Conservation (phyloP, 2,888 invertebrate species). For the Pseudeuparius sepicola region DNA sequence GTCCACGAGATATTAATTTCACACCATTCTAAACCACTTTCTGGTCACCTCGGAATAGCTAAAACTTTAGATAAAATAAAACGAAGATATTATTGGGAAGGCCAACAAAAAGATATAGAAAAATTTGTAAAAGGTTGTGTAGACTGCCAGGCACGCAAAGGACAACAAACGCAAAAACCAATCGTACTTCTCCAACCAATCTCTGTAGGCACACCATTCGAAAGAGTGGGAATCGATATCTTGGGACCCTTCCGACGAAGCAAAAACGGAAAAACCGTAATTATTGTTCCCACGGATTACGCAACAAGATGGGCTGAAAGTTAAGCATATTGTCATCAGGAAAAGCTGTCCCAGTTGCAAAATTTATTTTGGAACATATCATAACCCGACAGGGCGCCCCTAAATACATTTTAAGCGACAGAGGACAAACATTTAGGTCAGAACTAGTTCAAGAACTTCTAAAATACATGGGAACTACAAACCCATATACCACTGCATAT, state of each 20-base stretch:
- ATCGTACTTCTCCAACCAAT: conserved; percentile 1
- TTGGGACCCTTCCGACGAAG: conserved; percentile 24
- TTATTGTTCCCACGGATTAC: conserved; percentile 26
- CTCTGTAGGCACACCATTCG: conserved; percentile 16
- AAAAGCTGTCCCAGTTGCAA: conserved; percentile 20
- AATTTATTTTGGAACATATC: conserved; percentile 20
- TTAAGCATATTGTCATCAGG: conserved; percentile 20
- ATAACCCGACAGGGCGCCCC: conserved; percentile 19
- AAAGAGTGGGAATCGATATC: too few species aligned
- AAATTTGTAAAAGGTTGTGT: conserved; percentile 20
- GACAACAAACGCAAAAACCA: conserved; percentile 10
- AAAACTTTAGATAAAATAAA: conserved; percentile 23
- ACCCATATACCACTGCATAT: conserved; percentile 17
- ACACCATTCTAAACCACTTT: conserved; percentile 19
- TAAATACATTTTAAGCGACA: conserved; percentile 14
- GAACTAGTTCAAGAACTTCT: conserved; percentile 22
- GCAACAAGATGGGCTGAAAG: conserved; percentile 24
- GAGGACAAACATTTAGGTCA: conserved; percentile 12
- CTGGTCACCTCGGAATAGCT: conserved; percentile 21
- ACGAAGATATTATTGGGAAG: conserved; percentile 21
- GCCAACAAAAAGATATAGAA: conserved; percentile 17
- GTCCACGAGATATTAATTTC: conserved; percentile 19
- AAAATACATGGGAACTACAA: conserved; percentile 20
- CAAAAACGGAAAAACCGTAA: conserved; percentile 21
- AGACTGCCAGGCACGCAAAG: conserved; percentile 22